Conservation (phyloP, 2,113 vertebrate genomes). For the Lampris megalopsis region DNA sequence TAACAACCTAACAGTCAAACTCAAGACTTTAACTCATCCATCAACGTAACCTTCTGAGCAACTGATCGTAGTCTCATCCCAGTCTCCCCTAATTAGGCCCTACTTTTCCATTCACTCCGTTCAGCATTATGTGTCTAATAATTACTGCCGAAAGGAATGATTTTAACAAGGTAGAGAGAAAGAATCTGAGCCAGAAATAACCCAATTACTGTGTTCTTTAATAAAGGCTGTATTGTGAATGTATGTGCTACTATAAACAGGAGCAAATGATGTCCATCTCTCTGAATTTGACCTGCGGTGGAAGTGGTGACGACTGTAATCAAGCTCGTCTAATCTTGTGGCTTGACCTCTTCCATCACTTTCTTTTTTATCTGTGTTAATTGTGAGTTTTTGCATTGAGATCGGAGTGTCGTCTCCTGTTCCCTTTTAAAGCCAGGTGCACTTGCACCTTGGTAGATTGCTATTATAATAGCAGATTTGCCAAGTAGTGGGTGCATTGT, state of each 20-base stretch:
- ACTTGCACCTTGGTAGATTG: too few relatives aligned
- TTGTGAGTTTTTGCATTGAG: neutral
- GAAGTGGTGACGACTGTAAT: constrained; percentile 59
- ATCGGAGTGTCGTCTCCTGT: neutral
- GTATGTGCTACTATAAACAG: constrained; percentile 40
- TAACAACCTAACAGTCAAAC: neutral
- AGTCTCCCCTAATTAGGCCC: neutral
- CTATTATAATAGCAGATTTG: too few relatives aligned
- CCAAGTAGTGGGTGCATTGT: too few relatives aligned
- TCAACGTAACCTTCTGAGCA: constrained; percentile 4
- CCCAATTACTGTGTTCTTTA: constrained; percentile 41
- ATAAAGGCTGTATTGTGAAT: constrained; percentile 56
- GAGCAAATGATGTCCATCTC: constrained; percentile 27
- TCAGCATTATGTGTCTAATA: constrained; percentile 58
- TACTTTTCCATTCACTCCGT: constrained; percentile 32
- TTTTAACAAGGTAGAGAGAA: constrained; percentile 68
- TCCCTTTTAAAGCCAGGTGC: too few relatives aligned
- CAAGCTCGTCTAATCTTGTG: constrained; percentile 35
- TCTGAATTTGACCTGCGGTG: constrained; percentile 26
- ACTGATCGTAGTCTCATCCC: neutral
- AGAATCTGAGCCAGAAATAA: constrained; percentile 72
- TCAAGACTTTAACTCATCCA: neutral
- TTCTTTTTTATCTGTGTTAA: constrained; percentile 2
- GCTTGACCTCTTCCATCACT: constrained; percentile 25
- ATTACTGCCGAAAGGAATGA: constrained; percentile 74